Conservation (phyloP, 30 jellyfish, hydroid and myxozoan species). For the Rhopilema esculentum region DNA sequence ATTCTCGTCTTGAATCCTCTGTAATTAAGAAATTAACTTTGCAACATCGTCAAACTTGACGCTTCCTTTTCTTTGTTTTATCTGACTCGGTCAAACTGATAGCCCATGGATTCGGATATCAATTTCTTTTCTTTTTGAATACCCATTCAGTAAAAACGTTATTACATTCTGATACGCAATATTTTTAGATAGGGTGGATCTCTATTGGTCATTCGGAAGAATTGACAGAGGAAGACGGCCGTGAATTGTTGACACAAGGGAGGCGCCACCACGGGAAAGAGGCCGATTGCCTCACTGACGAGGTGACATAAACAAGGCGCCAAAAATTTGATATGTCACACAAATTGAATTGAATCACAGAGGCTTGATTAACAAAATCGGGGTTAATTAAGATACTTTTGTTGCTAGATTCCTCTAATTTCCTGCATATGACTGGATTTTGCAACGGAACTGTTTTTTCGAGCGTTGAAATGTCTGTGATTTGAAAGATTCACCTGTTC, state of each 20-base stretch:
- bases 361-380: neutral
- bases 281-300: neutral
- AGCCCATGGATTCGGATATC: too few relatives aligned
- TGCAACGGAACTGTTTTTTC: neutral
- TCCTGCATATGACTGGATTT: conserved; percentile 14
- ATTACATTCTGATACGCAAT: too few relatives aligned
- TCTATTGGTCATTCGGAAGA: too few relatives aligned
- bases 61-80: too few relatives aligned
- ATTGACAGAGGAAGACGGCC: too few relatives aligned
- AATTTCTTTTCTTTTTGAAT: too few relatives aligned
- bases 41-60: too few relatives aligned
- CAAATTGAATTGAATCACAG: neutral
- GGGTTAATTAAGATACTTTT: neutral
- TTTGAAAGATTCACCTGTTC: conserved; percentile 22
- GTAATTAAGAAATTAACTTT: too few relatives aligned
- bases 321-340: neutral
- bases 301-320: neutral
- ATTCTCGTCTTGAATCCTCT: too few relatives aligned
- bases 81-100: too few relatives aligned
- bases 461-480: conserved; percentile 16
- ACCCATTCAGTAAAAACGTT: too few relatives aligned
- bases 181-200: too few relatives aligned
- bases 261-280: neutral
- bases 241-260: neutral
- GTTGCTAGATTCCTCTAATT: neutral